Conservation (phyloP, 2,888 invertebrate species). For the Neoitamus cyanurus region DNA sequence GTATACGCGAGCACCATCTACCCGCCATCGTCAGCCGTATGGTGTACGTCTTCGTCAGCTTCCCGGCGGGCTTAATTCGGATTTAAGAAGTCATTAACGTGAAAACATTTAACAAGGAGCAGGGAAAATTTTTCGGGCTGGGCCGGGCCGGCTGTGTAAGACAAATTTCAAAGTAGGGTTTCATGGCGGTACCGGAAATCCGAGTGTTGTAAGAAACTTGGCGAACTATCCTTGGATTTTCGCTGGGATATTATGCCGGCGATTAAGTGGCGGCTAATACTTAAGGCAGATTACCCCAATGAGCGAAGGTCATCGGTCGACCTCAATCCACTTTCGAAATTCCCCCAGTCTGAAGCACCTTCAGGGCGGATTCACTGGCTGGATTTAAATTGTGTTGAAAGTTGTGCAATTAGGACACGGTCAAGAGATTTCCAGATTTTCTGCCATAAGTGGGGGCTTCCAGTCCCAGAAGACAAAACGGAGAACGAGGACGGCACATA, state of each 20-base stretch:
- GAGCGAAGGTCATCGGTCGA: background rate
- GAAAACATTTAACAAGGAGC: constrained; percentile 41
- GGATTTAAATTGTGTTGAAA: background rate
- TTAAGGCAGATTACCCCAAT: background rate
- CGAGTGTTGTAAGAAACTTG: background rate
- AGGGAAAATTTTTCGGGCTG: background rate
- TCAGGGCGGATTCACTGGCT: background rate
- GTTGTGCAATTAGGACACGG: background rate
- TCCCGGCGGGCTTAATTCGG: constrained; percentile 45
- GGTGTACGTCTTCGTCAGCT: constrained; percentile 21
- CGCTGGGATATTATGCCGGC: background rate
- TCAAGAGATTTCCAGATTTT: background rate
- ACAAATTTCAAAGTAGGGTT: constrained; percentile 13
- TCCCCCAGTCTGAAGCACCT: background rate
- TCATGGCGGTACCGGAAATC: background rate
- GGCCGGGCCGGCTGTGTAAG: background rate
- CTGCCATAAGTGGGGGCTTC: background rate
- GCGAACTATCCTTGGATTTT: background rate
- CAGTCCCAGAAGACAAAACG: background rate
- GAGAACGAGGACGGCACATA: background rate
- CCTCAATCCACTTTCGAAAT: background rate
- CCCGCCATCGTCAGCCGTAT: background rate
- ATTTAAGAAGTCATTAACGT: constrained; percentile 45
- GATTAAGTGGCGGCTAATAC: constrained; percentile 5
- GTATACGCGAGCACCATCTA: background rate